Conservation (phyloP, 2,888 invertebrate genomes). For the Meteorus colon region DNA sequence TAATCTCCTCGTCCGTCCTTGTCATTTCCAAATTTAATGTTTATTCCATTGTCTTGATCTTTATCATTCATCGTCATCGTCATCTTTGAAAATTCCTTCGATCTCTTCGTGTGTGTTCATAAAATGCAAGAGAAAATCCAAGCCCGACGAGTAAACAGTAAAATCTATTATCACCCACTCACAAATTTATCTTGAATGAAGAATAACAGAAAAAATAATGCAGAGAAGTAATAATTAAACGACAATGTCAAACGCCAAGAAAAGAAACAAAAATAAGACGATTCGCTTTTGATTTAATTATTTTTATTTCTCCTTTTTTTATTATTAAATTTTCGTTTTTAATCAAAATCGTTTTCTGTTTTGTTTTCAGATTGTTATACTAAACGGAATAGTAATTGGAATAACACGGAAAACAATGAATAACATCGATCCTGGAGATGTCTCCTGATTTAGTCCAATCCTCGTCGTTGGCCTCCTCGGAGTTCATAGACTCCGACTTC, state of each 20-base stretch:
- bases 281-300: not conserved
- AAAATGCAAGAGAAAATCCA: not conserved
- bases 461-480: conserved; percentile 56
- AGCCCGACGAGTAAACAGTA: not conserved
- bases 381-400: not conserved
- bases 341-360: not conserved
- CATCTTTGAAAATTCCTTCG: conserved; percentile 1
- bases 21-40: conserved; percentile 66
- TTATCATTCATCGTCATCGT: conserved; percentile 63
- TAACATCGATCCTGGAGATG: conserved; percentile 4
- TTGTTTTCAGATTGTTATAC: not conserved
- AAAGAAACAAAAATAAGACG: conserved; percentile 8
- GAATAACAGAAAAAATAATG: conserved; percentile 17
- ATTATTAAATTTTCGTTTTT: not conserved
- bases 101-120: not conserved
- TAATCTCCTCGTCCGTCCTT: conserved; percentile 52
- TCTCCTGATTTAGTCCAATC: conserved; percentile 42
- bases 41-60: conserved; percentile 70
- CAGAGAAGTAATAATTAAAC: too few relatives aligned
- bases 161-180: conserved; percentile 10
- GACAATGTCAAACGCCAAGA: conserved; percentile 18
- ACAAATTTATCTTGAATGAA: not conserved
- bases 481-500: conserved; percentile 56
- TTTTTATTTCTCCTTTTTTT: not conserved
- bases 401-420: not conserved